Evolutionary conservation across 1,140 invertebrate genomes (phyloP).

Genomic region (Ylistrum balloti): DNA sequence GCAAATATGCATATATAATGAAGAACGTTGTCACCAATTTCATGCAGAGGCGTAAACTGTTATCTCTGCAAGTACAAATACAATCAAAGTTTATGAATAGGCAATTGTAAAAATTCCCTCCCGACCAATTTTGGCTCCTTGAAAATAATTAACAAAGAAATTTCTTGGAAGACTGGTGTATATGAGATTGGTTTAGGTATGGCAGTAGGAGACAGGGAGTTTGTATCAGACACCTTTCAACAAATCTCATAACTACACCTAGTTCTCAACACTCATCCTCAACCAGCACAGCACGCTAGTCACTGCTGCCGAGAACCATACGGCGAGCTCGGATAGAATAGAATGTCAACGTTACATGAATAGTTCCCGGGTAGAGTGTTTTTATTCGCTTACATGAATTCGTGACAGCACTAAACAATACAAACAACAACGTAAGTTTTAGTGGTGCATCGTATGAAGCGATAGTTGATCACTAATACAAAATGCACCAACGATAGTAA

Average conservation of each 20-base stretch:
- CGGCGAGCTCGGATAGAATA: neutral
- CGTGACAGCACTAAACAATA: too few species aligned
- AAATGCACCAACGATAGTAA: too few species aligned
- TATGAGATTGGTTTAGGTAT: conserved; percentile 1
- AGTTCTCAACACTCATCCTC: neutral
- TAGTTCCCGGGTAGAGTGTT: too few species aligned
- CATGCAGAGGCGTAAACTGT: conserved; percentile 32
- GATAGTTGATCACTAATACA: too few species aligned
- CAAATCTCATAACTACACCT: neutral
- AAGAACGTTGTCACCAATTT: conserved; percentile 38
- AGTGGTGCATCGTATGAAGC: too few species aligned
- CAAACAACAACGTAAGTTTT: too few species aligned
- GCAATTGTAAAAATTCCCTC: conserved; percentile 38
- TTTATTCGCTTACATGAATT: too few species aligned
- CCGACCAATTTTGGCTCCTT: conserved; percentile 37
- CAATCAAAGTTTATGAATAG: conserved; percentile 40
- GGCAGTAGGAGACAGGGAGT: neutral
- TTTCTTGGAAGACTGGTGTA: conserved; percentile 13
- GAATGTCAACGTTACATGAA: neutral
- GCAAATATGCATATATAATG: conserved; percentile 40
- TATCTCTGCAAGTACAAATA: conserved; percentile 26
- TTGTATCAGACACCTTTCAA: neutral
- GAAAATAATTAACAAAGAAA: conserved; percentile 40
- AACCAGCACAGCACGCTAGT: too few species aligned
- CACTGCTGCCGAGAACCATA: neutral